Base-by-base conservation (phyloP, 2,888 invertebrate species). In the Girardia tigrina region DNA sequence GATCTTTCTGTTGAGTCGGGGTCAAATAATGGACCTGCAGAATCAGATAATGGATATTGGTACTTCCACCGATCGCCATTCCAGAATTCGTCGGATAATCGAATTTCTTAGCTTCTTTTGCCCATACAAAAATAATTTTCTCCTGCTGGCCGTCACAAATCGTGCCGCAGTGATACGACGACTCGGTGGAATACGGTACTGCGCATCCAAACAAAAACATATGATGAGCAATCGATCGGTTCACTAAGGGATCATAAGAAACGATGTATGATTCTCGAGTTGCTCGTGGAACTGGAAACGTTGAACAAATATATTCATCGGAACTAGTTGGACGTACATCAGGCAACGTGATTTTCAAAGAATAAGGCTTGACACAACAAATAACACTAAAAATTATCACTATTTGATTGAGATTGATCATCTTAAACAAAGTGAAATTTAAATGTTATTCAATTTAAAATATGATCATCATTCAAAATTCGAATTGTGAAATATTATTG, bases 91-190 rank as follows among this genome's bases (percentile, higher is more conserved):
- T 78, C 0, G 88, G 88, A 2, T 88, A 82, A 14, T 80, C 80
- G 0, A 87, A 84, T 28, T 85, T 81, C 0, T 87, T 87, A 0
- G 88, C 88, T 80, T 88, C 87, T 83, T 87, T 85, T 0, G 87
- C 88, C 88, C 88, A 88, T 1, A 87, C 88, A 80, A 87, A 88
- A 72, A 88, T 80, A 70, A 88, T 88, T 77, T 84, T 84, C 14
- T 81, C 78, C 0, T 82, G 82, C 1, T 82, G 90, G 36, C 88
- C 86, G 0, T 86, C 87, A 82, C 94, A 95, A 0, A 92, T 91
- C 79, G 89, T 89, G 0, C 95, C 94, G 82, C 95, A 97, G 14
- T 26, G n/a, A 29, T 26, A 77, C 6, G 29, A 26, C 20, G 74
- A 26, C 1, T 78, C 78, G 74, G 78, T 77, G 70, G 77, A 84